Base-by-base conservation (phyloP, 1,140 invertebrate species). In the Calephelis virginiensis region DNA sequence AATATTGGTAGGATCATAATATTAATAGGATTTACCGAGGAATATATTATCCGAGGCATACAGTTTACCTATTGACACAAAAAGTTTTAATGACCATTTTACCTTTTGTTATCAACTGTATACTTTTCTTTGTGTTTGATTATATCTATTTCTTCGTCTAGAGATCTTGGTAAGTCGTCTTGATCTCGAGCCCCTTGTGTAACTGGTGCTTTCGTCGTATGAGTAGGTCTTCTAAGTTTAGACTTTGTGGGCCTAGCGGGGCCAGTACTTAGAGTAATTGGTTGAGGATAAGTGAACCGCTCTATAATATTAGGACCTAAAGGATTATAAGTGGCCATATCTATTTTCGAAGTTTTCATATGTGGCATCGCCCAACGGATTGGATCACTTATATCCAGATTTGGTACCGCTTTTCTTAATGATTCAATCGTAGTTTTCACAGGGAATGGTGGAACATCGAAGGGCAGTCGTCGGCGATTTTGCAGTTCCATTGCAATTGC, bases 81-180 rank as follows among this genome's bases (percentile, higher is more conserved):
- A 28, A 28, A 28, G 40, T 43, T 4, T 43, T 43, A 0, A 28
- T 28, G 50, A 8, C 3, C 8, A 14, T 53, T 56, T 37, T 56
- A 37, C 28, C 28, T 56, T 37, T 56, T 56, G 6, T 3, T 14
- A 37, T 53, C 50, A 9, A 53, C 14, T 5, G 13, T 28, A 17
- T 37, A 14, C 53, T 56, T 56, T 11, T 56, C 53, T 56, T 50
- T 73, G 70, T 43, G 40, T 53, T 75, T 76, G 37, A 76, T 72
- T 9, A 67, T 66, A 56, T 77, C 75, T 49, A 81, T 71, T 48
- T 75, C 72, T 43, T 75, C 71, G 14, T 80, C 73, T 43, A 78
- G 71, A 14, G 73, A 70, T 68, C 76, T 78, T 17, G 70, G 64
- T 28, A 74, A 56, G 45, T 64, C 28, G 28, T 56, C 17, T 56